Base-by-base conservation (phyloP, 2,113 vertebrate species). In the Pachycephala philippinensis region DNA sequence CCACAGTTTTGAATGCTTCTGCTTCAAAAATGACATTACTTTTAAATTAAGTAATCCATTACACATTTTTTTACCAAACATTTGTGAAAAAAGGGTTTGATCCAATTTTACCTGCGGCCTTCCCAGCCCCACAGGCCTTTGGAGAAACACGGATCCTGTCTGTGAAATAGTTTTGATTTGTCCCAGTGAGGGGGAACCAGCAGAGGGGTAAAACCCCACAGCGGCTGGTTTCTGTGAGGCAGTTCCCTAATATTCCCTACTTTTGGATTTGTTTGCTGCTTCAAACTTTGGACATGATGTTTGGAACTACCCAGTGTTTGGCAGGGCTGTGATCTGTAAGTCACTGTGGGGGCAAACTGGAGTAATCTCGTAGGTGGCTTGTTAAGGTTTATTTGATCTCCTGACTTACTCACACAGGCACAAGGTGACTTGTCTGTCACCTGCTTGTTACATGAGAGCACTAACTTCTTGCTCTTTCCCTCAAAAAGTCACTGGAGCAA, bases 361-460 rank as follows among this genome's bases (percentile, higher is more conserved):
- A 81, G 79, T 79, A 69, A 87, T 86, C 82, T 95, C 68, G 4
- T 89, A 87, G 76, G 94, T 96, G 96, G 92, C 47, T 97, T 80
- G 52, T 90, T 93, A 72, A 89, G 31, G 57, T 91, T 81, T 79
- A 91, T 90, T 96, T 94, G 89, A 82, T 95, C 56, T 84, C 84
- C 74, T 87, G 81, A 89, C n/a, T 96, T 84, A 85, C 59, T 97
- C 94, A 87, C 56, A 68, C 64, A 78, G 1, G 11, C 59, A 83
- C 17, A 64, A 40, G 40, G 40, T 40, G 13, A 40, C 40, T 40
- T 40, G 40, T 40, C 40, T 40, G 40, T 40, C 56, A 82, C 44
- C 4, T 63, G 52, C 56, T 21, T 49, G 69, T 87, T 54, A 94
- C 71, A 71, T 79, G 93, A 95, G 84, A 93, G 68, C 64, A 74